Percentiles rank a stretch among this genome's conserved stretches.
These are phyloP conservation scores for human DNA, from an alignment of 2,113 vertebrate genomes.

Conservation along the genomic window DNA sequence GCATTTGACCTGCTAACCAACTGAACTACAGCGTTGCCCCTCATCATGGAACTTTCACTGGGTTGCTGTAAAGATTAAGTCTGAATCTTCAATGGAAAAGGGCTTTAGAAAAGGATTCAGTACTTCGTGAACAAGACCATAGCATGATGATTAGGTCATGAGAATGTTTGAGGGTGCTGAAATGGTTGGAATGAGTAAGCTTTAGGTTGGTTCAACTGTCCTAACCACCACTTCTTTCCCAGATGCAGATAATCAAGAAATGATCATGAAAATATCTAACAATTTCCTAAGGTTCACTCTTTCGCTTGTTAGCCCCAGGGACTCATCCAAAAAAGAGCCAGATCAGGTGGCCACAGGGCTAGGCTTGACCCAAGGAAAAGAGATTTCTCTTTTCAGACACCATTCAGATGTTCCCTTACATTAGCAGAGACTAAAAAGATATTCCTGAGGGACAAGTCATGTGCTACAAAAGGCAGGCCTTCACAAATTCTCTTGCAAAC, in stretches of 20 bases:
- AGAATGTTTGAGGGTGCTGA: background rate
- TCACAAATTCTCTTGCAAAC: background rate
- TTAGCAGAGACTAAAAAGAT: background rate
- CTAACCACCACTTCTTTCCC: slow-evolving; percentile 13
- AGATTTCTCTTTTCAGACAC: slow-evolving; percentile 12
- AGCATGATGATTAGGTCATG: background rate
- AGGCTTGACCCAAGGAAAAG: slow-evolving; percentile 27
- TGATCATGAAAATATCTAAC: slow-evolving; percentile 20
- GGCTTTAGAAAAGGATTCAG: background rate
- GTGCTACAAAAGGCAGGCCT: background rate
- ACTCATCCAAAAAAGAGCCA: background rate
- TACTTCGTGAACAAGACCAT: background rate
- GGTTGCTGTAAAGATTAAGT: background rate
- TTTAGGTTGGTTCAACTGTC: background rate
- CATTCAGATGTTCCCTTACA: background rate
- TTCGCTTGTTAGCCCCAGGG: slow-evolving; percentile 21
- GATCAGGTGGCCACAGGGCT: background rate
- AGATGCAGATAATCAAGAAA: background rate
- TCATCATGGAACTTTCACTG: background rate
- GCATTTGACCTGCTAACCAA: background rate
- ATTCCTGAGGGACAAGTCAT: background rate
- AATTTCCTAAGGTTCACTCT: background rate
- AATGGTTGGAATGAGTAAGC: background rate
- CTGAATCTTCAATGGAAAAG: background rate
- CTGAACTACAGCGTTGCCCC: background rate